Conservation (phyloP, 2,888 invertebrate species). For the Xylota sylvarum region DNA sequence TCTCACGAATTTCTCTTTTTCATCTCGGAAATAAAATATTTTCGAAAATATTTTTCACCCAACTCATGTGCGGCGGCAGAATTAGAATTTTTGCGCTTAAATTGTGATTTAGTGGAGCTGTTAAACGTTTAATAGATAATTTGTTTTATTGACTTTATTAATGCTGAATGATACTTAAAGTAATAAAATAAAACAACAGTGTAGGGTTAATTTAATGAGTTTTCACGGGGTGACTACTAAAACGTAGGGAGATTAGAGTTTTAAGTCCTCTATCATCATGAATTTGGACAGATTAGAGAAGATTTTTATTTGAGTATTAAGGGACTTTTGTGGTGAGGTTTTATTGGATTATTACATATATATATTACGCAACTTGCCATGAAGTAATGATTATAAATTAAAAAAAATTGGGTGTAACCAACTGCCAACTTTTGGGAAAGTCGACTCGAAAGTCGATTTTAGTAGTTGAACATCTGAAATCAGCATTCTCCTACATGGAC, state of each 20-base stretch:
- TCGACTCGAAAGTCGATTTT: too few relatives aligned
- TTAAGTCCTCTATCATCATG: background rate
- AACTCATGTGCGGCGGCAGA: background rate
- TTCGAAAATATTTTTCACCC: constrained; percentile 15
- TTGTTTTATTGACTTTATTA: constrained; percentile 36
- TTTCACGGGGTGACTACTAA: background rate
- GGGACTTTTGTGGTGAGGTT: background rate
- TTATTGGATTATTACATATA: too few relatives aligned
- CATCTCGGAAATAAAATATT: constrained; percentile 30
- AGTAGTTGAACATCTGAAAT: too few relatives aligned
- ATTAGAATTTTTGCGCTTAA: constrained; percentile 16
- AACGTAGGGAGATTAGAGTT: background rate
- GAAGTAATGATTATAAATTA: too few relatives aligned
- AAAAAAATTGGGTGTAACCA: too few relatives aligned
- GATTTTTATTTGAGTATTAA: background rate
- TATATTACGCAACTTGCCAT: too few relatives aligned
- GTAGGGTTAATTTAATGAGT: constrained; percentile 5
- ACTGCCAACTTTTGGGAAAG: too few relatives aligned
- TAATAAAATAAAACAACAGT: background rate
- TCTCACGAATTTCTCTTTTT: background rate
- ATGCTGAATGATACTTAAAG: background rate
- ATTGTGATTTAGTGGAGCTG: constrained; percentile 27
- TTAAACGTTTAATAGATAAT: constrained; percentile 27
- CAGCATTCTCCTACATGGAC: too few relatives aligned
- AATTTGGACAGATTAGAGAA: background rate